A percentile compares a stretch with the other conserved stretches of the same genome.
Conservation (phyloP, 2,797 vertebrate genomes). For the Thalassophryne amazonica region DNA sequence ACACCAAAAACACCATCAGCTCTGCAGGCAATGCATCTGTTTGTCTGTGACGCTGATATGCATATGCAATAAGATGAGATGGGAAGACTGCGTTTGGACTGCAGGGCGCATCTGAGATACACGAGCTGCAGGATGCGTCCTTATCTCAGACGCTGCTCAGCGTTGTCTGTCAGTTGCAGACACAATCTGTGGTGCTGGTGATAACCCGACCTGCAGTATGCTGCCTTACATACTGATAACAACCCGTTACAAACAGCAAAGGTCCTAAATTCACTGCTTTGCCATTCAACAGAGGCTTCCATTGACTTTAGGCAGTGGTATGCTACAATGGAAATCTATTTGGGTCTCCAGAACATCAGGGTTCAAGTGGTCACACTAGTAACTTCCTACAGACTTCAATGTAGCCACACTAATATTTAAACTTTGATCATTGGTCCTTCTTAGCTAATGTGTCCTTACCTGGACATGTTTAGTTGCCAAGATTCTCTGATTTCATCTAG, state of each 20-base stretch:
- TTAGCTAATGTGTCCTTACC: too few species aligned
- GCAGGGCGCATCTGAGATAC: constrained; percentile 24
- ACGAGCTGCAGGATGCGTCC: constrained; percentile 25
- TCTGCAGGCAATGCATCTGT: constrained; percentile 39
- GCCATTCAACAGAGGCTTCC: too few species aligned
- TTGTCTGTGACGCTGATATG: constrained; percentile 57
- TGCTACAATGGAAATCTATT: too few species aligned
- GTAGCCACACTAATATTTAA: too few species aligned
- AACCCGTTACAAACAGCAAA: neutral
- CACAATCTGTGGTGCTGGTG: constrained; percentile 9
- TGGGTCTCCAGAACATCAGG: too few species aligned
- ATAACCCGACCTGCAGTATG: neutral
- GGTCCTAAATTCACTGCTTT: too few species aligned
- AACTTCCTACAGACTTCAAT: too few species aligned
- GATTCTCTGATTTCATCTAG: too few species aligned
- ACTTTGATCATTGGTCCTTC: too few species aligned
- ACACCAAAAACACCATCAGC: constrained; percentile 20
- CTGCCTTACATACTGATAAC: constrained; percentile 1
- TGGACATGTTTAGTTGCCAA: too few species aligned
- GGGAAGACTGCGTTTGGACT: constrained; percentile 31
- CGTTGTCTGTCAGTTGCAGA: constrained; percentile 23
- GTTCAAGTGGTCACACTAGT: too few species aligned
- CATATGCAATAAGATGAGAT: constrained; percentile 41
- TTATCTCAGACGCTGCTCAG: constrained; percentile 45
- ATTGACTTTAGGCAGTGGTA: too few species aligned